A percentile compares a stretch with the other conserved stretches of the same genome.
These are phyloP conservation scores for Enteromius argenteus DNA, from an alignment of 2,797 vertebrate genomes.

Conservation along the genomic window DNA sequence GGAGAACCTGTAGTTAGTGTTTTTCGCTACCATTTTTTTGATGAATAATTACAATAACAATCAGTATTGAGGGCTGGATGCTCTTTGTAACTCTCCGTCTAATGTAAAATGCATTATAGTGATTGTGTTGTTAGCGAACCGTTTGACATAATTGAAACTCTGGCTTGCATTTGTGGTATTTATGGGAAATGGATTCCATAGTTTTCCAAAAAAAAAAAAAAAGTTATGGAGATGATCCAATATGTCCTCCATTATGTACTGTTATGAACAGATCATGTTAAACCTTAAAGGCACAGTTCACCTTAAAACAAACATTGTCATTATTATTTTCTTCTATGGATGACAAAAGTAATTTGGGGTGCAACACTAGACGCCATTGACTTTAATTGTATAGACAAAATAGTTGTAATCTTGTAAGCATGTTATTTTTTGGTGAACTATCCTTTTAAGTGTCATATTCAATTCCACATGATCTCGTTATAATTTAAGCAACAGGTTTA, in stretches of 20 bases:
- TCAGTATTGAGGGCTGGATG: conserved; percentile 40
- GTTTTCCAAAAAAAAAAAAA: no score
- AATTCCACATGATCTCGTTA: not conserved
- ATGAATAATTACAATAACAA: conserved; percentile 23
- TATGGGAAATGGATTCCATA: not conserved
- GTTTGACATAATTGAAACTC: not conserved
- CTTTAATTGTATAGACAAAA: not conserved
- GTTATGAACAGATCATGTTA: conserved; percentile 2
- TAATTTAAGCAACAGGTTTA: conserved; percentile 2
- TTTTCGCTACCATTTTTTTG: conserved; percentile 10
- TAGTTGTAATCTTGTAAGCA: not conserved
- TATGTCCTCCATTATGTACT: conserved; percentile 7
- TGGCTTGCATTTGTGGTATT: not conserved
- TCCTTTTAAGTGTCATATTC: not conserved
- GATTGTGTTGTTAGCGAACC: not conserved
- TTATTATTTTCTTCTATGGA: not conserved
- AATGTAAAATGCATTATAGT: conserved; percentile 25
- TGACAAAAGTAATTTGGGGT: no score
- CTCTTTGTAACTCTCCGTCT: conserved; percentile 43
- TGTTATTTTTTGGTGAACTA: not conserved
- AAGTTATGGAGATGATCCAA: not conserved
- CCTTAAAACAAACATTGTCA: not conserved
- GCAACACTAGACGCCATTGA: not conserved
- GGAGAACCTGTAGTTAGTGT: not conserved
- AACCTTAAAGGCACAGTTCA: not conserved